Evolutionary conservation across 2,797 vertebrate genomes (phyloP).

Genomic region (Rhinoraja longicauda): DNA sequence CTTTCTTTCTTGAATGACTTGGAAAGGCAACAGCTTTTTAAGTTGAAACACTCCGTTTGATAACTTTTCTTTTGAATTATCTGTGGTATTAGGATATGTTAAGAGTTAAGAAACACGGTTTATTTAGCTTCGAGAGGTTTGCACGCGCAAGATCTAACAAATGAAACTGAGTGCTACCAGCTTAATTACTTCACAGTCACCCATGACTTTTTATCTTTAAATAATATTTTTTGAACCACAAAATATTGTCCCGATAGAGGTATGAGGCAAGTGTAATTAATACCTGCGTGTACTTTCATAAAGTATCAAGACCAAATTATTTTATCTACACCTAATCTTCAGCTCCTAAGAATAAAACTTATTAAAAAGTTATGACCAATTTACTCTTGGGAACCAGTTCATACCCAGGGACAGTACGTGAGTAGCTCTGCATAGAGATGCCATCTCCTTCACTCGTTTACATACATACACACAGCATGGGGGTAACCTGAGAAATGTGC

Average conservation of each 20-base stretch:
- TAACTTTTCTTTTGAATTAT: slow-evolving; percentile 20
- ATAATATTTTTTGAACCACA: slow-evolving; percentile 28
- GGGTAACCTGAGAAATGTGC: slow-evolving; percentile 85
- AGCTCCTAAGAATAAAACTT: slow-evolving; percentile 28
- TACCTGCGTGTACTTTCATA: slow-evolving; percentile 29
- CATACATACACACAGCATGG: slow-evolving; percentile 40
- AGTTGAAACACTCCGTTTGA: slow-evolving; percentile 16
- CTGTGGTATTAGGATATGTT: slow-evolving; percentile 29
- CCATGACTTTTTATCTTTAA: neutral
- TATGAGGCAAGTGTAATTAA: slow-evolving; percentile 29
- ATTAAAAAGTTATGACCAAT: slow-evolving; percentile 18
- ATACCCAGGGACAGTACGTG: slow-evolving; percentile 21
- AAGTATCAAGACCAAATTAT: slow-evolving; percentile 34
- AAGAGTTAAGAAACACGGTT: neutral
- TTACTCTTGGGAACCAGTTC: slow-evolving; percentile 3
- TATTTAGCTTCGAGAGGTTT: slow-evolving; percentile 14
- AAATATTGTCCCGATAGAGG: neutral
- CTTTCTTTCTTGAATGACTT: slow-evolving; percentile 37
- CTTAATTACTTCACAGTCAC: slow-evolving; percentile 33
- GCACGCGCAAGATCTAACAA: slow-evolving; percentile 5
- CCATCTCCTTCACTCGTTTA: slow-evolving; percentile 33
- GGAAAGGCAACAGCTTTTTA: slow-evolving; percentile 39
- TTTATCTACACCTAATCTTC: neutral
- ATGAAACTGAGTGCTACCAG: slow-evolving; percentile 18
- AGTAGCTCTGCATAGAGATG: slow-evolving; percentile 37